A percentile compares a stretch with the other conserved stretches of the same genome.
Evolutionary conservation across 2,888 invertebrate genomes (phyloP).

Genomic region (Bibio marci): DNA sequence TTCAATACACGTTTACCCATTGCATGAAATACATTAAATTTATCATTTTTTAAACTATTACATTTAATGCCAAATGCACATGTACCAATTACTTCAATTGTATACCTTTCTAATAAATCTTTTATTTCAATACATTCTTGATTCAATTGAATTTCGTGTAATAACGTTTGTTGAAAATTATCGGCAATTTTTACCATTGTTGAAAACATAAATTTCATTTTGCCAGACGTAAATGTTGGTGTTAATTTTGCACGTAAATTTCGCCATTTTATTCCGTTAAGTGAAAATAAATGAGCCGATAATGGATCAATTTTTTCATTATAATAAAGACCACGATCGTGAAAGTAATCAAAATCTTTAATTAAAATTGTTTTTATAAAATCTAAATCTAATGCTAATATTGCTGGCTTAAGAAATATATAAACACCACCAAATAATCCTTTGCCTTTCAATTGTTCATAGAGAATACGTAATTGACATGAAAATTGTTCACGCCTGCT

Average conservation of each 20-base stretch:
- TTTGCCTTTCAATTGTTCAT: constrained; percentile 4
- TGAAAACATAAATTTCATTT: constrained; percentile 39
- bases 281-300: constrained; percentile 24
- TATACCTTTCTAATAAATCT: constrained; percentile 18
- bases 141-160: constrained; percentile 25
- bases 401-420: neutral
- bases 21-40: no score
- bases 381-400: constrained; percentile 1
- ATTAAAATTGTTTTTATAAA: constrained; percentile 5
- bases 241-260: constrained; percentile 33
- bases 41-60: constrained; percentile 11
- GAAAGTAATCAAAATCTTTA: constrained; percentile 7
- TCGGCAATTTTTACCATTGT: constrained; percentile 34
- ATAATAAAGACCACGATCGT: constrained; percentile 11
- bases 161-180: no score
- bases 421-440: constrained; percentile 1
- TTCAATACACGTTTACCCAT: no score
- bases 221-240: constrained; percentile 42
- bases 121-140: constrained; percentile 28
- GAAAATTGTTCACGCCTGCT: no score
- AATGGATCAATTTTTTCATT: constrained; percentile 26
- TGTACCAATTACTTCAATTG: constrained; percentile 21
- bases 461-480: neutral
- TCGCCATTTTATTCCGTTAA: constrained; percentile 28
- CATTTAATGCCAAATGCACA: constrained; percentile 22